Percentiles rank a stretch among this genome's conserved stretches.
phyloP scores from a whole-genome alignment of 2,888 invertebrate genomes.

The Drosophila longiperda region DNA sequence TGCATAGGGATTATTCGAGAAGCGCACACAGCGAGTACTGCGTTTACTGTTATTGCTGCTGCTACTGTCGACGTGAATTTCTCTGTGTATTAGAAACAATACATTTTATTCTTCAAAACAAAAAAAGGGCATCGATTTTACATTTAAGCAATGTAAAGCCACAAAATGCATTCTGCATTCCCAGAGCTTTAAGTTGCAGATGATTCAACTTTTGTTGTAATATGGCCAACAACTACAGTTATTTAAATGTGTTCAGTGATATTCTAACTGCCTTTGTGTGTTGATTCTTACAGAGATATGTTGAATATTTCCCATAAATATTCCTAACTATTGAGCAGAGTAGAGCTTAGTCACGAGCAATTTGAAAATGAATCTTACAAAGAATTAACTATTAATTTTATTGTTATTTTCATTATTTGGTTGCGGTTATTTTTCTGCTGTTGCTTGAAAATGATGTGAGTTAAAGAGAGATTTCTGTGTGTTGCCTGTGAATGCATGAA shows the following conservation, averaged over 20 bases:
- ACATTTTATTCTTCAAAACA: slow-evolving; percentile 19
- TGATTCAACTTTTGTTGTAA: neutral
- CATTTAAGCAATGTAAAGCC: neutral
- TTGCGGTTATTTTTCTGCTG: neutral
- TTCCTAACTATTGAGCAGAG: neutral
- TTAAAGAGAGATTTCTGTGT: slow-evolving; percentile 23
- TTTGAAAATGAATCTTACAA: neutral
- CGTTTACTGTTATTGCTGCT: slow-evolving; percentile 51
- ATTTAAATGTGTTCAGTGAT: neutral
- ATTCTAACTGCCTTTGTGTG: neutral
- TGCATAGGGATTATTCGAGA: slow-evolving; percentile 40
- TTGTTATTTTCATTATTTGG: neutral
- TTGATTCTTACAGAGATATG: neutral
- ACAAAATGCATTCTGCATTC: neutral
- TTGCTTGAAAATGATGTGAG: slow-evolving; percentile 14
- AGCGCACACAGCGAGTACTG: slow-evolving; percentile 29
- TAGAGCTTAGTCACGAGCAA: neutral
- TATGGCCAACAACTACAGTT: neutral
- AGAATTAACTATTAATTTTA: neutral
- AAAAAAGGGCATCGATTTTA: slow-evolving; percentile 17
- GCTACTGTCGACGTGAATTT: slow-evolving; percentile 1
- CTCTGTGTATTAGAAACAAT: slow-evolving; percentile 15
- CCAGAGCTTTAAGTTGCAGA: neutral
- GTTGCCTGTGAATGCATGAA: slow-evolving; percentile 18
- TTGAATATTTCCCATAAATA: neutral